Evolutionary conservation across 1,140 invertebrate species (phyloP).

Genomic region (Myzus persicae): DNA sequence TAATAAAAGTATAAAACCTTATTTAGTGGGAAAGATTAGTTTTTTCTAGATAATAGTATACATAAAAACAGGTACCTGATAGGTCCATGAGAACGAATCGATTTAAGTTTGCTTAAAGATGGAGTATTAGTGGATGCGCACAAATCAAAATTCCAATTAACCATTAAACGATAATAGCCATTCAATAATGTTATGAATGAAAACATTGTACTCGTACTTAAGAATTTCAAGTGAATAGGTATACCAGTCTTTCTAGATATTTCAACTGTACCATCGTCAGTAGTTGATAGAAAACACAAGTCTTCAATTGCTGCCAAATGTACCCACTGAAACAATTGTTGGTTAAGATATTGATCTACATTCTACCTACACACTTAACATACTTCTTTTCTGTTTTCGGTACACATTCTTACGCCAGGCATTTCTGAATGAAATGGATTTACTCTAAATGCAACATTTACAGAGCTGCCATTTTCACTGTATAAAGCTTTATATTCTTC

Average conservation of each 20-base stretch:
- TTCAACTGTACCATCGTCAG: conserved; percentile 75
- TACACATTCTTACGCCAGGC: conserved; percentile 72
- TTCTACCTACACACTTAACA: conserved; percentile 57
- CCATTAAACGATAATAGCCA: conserved; percentile 86
- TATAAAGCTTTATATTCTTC: conserved; percentile 78
- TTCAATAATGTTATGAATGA: conserved; percentile 86
- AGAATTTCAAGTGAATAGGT: conserved; percentile 78
- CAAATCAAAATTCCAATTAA: conserved; percentile 90
- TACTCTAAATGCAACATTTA: conserved; percentile 69
- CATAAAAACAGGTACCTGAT: conserved; percentile 71
- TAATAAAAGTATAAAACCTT: no score
- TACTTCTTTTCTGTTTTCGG: conserved; percentile 71
- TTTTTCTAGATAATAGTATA: neutral
- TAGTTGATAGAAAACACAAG: conserved; percentile 77
- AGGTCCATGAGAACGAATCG: conserved; percentile 85
- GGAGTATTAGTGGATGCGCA: conserved; percentile 82
- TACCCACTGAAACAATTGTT: conserved; percentile 71
- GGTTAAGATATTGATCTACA: neutral
- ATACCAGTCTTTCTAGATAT: conserved; percentile 80
- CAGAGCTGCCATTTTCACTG: conserved; percentile 70
- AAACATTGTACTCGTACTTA: conserved; percentile 69
- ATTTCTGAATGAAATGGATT: conserved; percentile 75
- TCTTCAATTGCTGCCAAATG: conserved; percentile 83
- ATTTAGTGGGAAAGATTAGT: neutral
- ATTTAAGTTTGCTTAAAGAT: conserved; percentile 75